Evolutionary conservation across 2,888 invertebrate genomes (phyloP).

Genomic region (Drosophila bunnanda): DNA sequence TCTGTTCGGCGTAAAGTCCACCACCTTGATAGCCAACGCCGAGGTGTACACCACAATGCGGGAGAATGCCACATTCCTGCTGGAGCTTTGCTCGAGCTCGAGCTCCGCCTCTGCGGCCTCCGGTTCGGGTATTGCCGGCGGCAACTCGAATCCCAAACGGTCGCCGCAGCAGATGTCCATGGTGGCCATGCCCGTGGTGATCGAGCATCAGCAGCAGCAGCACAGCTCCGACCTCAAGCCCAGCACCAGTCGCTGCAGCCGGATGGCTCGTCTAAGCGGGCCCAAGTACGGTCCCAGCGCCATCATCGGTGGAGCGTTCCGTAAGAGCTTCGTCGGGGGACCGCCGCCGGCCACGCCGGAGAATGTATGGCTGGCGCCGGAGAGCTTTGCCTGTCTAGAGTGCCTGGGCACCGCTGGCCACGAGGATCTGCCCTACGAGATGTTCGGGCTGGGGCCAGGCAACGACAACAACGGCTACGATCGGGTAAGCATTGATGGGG

Average conservation of each 20-base stretch:
- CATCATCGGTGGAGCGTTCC: conserved; percentile 64
- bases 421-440: conserved; percentile 84
- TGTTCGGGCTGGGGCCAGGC: conserved; percentile 80
- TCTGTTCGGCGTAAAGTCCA: conserved; percentile 83
- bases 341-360: conserved; percentile 81
- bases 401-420: conserved; percentile 82
- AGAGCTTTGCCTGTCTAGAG: conserved; percentile 84
- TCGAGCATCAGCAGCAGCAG: conserved; percentile 69
- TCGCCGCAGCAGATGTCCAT: conserved; percentile 78
- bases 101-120: conserved; percentile 7
- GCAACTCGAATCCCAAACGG: conserved; percentile 59
- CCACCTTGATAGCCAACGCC: conserved; percentile 83
- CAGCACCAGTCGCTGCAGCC: conserved; percentile 84
- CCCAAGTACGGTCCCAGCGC: conserved; percentile 59
- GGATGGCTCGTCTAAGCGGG: conserved; percentile 79
- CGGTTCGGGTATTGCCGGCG: not conserved
- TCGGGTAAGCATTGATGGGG: conserved; percentile 67
- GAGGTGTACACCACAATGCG: conserved; percentile 89
- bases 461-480: conserved; percentile 83
- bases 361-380: conserved; percentile 84
- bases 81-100: conserved; percentile 91
- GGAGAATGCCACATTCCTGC: conserved; percentile 96
- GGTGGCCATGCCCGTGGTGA: conserved; percentile 83
- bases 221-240: conserved; percentile 82
- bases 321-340: conserved; percentile 82